These are phyloP conservation scores for Scleropages formosus DNA, from an alignment of 2,797 vertebrate genomes.

Conservation along the genomic window DNA sequence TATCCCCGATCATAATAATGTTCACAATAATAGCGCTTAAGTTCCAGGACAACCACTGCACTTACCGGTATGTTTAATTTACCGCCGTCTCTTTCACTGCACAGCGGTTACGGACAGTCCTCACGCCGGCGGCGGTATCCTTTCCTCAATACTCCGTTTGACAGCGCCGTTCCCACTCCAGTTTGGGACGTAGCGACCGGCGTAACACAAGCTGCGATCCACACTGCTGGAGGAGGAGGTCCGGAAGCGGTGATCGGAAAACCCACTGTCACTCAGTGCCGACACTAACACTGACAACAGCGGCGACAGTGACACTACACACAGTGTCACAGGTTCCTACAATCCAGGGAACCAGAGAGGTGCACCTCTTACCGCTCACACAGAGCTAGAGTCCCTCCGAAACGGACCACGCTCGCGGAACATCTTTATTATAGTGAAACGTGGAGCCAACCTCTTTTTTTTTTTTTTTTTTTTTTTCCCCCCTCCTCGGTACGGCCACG, in stretches of 20 bases:
- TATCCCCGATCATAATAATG: no score
- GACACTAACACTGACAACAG: no score
- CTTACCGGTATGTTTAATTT: conserved; percentile 17
- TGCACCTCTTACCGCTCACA: not conserved
- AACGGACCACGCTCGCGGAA: not conserved
- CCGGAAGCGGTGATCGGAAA: no score
- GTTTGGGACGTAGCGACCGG: not conserved
- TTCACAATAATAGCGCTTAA: no score
- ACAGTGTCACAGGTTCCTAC: not conserved
- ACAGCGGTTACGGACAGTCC: not conserved
- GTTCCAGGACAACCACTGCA: no score
- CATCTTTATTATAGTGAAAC: not conserved
- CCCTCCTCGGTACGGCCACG: no score
- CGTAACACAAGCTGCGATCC: no score
- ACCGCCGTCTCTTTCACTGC: not conserved
- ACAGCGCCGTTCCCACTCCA: not conserved
- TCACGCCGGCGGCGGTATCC: conserved; percentile 7
- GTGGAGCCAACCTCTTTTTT: not conserved
- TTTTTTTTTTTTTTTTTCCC: no score
- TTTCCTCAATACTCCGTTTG: not conserved
- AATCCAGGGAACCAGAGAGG: conserved; percentile 2
- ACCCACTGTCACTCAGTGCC: no score
- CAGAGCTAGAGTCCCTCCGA: no score
- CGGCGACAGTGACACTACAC: no score
- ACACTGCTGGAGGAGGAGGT: not conserved